Percentiles rank a stretch among this genome's conserved stretches.
phyloP scores from a whole-genome alignment of 2,113 vertebrate species.

The Notiomystis cincta region DNA sequence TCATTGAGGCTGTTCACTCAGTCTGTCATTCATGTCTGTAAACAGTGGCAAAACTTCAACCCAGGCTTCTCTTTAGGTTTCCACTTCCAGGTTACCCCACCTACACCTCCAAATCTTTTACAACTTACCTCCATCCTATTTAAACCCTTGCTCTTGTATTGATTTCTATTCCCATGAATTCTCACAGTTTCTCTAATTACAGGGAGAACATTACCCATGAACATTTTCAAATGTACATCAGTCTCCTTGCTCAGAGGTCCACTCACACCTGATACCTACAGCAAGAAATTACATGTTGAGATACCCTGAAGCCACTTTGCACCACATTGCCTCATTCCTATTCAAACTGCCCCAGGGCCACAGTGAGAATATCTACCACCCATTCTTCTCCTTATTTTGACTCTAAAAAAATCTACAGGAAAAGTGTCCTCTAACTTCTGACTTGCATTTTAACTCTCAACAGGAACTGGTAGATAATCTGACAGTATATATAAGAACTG shows the following conservation, averaged over 20 bases:
- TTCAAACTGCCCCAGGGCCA: neutral
- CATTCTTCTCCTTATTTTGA: neutral
- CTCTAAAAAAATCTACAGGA: neutral
- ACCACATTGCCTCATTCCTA: neutral
- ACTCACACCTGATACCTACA: neutral
- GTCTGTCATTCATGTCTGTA: neutral
- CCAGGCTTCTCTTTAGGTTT: neutral
- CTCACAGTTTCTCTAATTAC: neutral
- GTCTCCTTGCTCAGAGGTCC: neutral
- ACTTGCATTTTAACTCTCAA: neutral
- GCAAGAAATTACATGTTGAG: neutral
- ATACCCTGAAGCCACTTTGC: neutral
- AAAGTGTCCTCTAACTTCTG: neutral
- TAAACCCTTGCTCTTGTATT: neutral
- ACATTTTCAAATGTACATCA: neutral
- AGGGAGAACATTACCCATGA: neutral
- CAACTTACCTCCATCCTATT: neutral
- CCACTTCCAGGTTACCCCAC: neutral
- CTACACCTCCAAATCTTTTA: neutral
- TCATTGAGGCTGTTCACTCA: neutral
- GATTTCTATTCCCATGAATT: neutral
- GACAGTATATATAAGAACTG: neutral
- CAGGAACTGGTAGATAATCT: neutral
- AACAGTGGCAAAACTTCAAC: neutral
- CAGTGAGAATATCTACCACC: neutral